These are phyloP conservation scores for Cydia pomonella DNA, from an alignment of 1,140 invertebrate species.

Conservation along the genomic window DNA sequence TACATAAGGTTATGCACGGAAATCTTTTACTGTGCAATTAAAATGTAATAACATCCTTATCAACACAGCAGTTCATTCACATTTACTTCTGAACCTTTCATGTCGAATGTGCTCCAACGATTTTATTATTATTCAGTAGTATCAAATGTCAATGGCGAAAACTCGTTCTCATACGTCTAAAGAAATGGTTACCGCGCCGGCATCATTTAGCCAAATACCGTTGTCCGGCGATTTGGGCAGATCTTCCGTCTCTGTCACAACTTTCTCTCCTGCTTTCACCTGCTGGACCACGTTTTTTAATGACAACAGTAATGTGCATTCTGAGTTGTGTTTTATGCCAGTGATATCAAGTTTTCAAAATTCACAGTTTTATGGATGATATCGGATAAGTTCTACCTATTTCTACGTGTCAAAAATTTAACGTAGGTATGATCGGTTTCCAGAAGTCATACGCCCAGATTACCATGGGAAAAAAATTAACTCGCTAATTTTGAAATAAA, in stretches of 20 bases:
- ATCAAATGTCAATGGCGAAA: constrained; percentile 23
- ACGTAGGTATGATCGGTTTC: no score
- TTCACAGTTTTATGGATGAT: background rate
- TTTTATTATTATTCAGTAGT: background rate
- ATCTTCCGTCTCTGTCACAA: constrained; percentile 30
- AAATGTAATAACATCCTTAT: background rate
- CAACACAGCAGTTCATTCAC: background rate
- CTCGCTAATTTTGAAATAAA: no score
- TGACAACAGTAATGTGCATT: background rate
- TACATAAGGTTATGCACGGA: background rate
- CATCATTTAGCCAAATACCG: constrained; percentile 23
- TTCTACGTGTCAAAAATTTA: no score
- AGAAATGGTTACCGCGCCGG: constrained; percentile 17
- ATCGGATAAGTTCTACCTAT: no score
- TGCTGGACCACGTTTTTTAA: constrained; percentile 30
- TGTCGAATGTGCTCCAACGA: background rate
- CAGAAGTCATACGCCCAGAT: no score
- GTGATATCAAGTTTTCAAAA: background rate
- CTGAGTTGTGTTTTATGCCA: background rate
- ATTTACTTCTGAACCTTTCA: background rate
- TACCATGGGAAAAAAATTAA: no score
- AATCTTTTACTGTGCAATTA: background rate
- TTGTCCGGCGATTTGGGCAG: constrained; percentile 27
- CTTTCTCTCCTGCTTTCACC: constrained; percentile 48
- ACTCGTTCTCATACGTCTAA: background rate